Base-by-base conservation (phyloP, 2,113 vertebrate genomes). In the Scomber scombrus region DNA sequence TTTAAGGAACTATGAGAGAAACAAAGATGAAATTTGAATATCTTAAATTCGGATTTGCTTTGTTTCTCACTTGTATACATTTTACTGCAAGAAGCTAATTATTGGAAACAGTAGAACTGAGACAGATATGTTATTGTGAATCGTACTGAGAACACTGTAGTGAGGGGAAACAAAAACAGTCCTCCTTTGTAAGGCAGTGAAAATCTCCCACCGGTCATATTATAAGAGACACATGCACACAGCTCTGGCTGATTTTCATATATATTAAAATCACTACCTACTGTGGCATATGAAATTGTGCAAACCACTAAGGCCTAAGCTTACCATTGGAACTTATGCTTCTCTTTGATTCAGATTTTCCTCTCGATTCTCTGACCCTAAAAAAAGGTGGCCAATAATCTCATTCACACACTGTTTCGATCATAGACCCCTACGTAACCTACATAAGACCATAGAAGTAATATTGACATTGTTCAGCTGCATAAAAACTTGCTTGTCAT, bases 231-330 rank as follows among this genome's bases (percentile, higher is more conserved):
- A 93, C 94, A 95, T 94, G 95, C 96, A 96, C 95, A 96, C 94
- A 95, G 93, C 95, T 93, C 87, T 55, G 82, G 85, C 96, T 97
- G 96, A 98, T 99, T 99, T 99, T 99, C 97, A 98, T 98, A 98
- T 97, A 98, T 98, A 98, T 98, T 98, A 97, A 99, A 99, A 95
- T 94, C 93, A 90, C 55, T 95, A 94, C 95, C 94, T 95, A 95
- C 95, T 84, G 93, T 71, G 86, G 94, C 93, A 97, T 96, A 97
- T 90, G 95, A 96, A 96, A 95, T 93, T 92, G 94, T 88, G 92
- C 91, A 89, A 86, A 93, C 88, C 80, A 85, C 89, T 85, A 92
- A 93, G 94, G 92, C 95, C 94, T 78, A 87, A 94, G 93, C 95
- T 96, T 95, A 96, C 74, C 46, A 56, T 18, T 83, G 91, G 80